A percentile compares a stretch with the other conserved stretches of the same genome.
Evolutionary conservation across 1,140 invertebrate genomes (phyloP).

Genomic region (Riptortus pedestris): DNA sequence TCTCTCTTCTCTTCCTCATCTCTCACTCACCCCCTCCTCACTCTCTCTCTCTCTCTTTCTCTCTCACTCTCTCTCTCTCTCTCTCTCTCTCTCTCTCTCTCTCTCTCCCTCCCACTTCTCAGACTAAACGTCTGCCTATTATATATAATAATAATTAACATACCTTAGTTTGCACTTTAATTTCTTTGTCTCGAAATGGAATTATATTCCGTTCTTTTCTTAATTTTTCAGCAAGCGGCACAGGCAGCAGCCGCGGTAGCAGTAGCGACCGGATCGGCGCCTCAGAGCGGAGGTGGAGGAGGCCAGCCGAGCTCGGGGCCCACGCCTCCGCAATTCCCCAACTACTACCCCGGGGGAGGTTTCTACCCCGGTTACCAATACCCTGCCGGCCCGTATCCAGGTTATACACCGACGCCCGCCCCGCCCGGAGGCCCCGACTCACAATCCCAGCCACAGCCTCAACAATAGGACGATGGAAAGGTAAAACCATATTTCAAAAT

Average conservation of each 20-base stretch:
- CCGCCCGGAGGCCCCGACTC: slow-evolving; percentile 41
- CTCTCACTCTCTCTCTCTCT: too few species aligned
- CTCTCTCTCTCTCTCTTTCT: too few species aligned
- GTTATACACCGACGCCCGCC: slow-evolving; percentile 37
- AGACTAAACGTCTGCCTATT: too few species aligned
- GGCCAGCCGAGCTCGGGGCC: neutral
- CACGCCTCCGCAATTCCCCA: neutral
- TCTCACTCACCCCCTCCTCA: too few species aligned
- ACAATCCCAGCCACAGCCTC: neutral
- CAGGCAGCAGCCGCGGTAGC: slow-evolving; percentile 34
- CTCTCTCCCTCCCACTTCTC: too few species aligned
- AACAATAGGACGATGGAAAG: neutral
- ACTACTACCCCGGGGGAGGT: neutral
- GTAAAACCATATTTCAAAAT: too few species aligned
- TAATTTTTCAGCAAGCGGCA: slow-evolving; percentile 31
- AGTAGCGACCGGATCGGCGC: slow-evolving; percentile 33
- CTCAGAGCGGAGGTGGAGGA: neutral
- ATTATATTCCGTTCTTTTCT: too few species aligned
- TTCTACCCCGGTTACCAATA: neutral
- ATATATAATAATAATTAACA: too few species aligned
- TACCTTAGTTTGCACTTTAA: too few species aligned
- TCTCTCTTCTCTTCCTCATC: too few species aligned
- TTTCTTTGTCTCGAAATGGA: too few species aligned
- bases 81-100: too few species aligned
- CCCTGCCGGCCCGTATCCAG: slow-evolving; percentile 7